phyloP scores from a whole-genome alignment of 2,888 invertebrate genomes.

The Cremastobaeus sp. region DNA sequence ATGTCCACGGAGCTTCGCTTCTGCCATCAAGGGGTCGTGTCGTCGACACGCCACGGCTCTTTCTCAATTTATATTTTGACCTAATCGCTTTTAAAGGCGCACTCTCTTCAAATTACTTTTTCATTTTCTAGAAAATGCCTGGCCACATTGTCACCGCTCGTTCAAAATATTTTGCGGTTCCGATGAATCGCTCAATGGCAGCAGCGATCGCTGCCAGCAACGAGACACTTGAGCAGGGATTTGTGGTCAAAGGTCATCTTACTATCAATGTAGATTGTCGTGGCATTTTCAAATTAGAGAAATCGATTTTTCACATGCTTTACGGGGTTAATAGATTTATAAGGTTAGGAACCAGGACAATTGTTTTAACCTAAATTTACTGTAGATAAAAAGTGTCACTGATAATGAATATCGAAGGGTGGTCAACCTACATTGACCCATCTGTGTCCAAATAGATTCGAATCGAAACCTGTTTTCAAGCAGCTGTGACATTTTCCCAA shows the following conservation, averaged over 20 bases:
- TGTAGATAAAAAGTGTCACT: slow-evolving; percentile 5
- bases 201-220: too few relatives aligned
- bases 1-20: slow-evolving; percentile 46
- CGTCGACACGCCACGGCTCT: slow-evolving; percentile 43
- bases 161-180: slow-evolving; percentile 48
- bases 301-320: too few relatives aligned
- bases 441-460: too few relatives aligned
- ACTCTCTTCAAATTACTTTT: slow-evolving; percentile 43
- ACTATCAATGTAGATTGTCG: too few relatives aligned
- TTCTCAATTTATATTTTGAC: slow-evolving; percentile 57
- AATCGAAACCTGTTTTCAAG: too few relatives aligned
- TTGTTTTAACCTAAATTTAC: too few relatives aligned
- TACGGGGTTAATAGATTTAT: too few relatives aligned
- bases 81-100: slow-evolving; percentile 59
- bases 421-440: slow-evolving; percentile 8
- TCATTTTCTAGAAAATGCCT: slow-evolving; percentile 22
- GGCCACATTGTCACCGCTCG: slow-evolving; percentile 29
- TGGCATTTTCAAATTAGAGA: too few relatives aligned
- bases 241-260: too few relatives aligned
- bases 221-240: too few relatives aligned
- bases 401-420: slow-evolving; percentile 14
- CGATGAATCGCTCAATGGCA: slow-evolving; percentile 16
- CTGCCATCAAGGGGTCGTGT: slow-evolving; percentile 49
- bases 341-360: not conserved
- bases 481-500: too few relatives aligned